These are phyloP conservation scores for Umimayanthus kanabou DNA, from an alignment of 92 coral and sea anemone genomes.

Conservation along the genomic window DNA sequence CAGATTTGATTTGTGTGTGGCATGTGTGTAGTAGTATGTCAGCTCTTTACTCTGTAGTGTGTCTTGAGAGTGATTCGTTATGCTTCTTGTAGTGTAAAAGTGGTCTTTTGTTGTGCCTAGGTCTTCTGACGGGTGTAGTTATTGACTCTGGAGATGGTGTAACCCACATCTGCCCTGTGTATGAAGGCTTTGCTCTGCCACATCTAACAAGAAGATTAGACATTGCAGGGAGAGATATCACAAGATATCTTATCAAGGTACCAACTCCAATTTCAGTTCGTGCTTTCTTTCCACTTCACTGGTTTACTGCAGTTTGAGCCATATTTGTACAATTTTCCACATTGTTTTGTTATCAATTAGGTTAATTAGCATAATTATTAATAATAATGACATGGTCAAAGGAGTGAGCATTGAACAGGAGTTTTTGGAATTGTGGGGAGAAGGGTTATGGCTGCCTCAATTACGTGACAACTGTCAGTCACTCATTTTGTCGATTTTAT, in stretches of 20 bases:
- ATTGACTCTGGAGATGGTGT: slow-evolving; percentile 99
- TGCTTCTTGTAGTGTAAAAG: neutral
- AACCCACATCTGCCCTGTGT: slow-evolving; percentile 97
- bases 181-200: slow-evolving; percentile 97
- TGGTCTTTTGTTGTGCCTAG: slow-evolving; percentile 44
- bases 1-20: neutral
- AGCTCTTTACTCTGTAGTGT: neutral
- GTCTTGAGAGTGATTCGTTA: neutral
- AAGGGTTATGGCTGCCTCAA: no score
- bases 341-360: neutral
- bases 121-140: slow-evolving; percentile 96
- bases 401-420: no score
- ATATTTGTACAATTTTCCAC: neutral
- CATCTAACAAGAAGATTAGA: slow-evolving; percentile 94
- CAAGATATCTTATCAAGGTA: slow-evolving; percentile 93
- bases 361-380: no score
- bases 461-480: no score
- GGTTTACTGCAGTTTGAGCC: neutral
- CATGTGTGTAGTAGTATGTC: neutral
- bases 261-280: neutral
- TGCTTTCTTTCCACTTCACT: neutral
- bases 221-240: slow-evolving; percentile 96
- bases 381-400: no score
- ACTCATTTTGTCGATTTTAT: no score
- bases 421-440: no score